Base-by-base conservation (phyloP, 2,113 vertebrate species). In the Lichenostomus cassidix region DNA sequence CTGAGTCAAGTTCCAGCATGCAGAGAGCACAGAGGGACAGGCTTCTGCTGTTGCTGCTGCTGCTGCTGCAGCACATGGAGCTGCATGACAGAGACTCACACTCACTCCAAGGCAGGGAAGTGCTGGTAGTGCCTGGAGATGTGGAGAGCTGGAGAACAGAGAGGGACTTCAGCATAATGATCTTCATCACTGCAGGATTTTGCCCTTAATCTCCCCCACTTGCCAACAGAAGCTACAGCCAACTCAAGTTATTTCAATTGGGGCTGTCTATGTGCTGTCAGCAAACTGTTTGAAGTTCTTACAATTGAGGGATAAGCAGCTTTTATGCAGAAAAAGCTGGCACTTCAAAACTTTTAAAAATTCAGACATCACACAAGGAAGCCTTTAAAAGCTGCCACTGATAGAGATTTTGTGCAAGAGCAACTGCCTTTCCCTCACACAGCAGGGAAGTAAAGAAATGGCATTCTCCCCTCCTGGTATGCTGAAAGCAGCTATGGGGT, bases 311-410 rank as follows among this genome's bases (percentile, higher is more conserved):
- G 58, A 82, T 95, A 95, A 92, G 84, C 46, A 76, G 89, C 77
- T 95, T 95, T 95, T 88, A 83, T 47, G 59, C 58, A 91, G 84
- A 94, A 96, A 94, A 85, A 76, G 35, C 89, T 90, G 67, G 70
- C 37, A 62, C 39, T 83, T 85, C 87, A 85, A 71, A 79, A 85
- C 39, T 92, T 94, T 76, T 20, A 55, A 87, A 90, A 89, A 95
- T 76, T 75, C 91, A 87, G 67, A 60, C 46, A 47, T 87, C n/a
- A 46, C 73, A 80, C n/a, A 79, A 87, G 8, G 56, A 91, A 92
- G 70, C 63, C 74, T 94, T 92, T 91, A 83, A 91, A 92, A 91
- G 33, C 71, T 90, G 65, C 89, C 67, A 31, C 60, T 33, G 82
- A 59, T 77, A 74, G 50, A 55, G 53, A 74, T 73, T 94, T 91